Evolutionary conservation across 2,113 vertebrate species (phyloP).

Genomic region (Salvator merianae): DNA sequence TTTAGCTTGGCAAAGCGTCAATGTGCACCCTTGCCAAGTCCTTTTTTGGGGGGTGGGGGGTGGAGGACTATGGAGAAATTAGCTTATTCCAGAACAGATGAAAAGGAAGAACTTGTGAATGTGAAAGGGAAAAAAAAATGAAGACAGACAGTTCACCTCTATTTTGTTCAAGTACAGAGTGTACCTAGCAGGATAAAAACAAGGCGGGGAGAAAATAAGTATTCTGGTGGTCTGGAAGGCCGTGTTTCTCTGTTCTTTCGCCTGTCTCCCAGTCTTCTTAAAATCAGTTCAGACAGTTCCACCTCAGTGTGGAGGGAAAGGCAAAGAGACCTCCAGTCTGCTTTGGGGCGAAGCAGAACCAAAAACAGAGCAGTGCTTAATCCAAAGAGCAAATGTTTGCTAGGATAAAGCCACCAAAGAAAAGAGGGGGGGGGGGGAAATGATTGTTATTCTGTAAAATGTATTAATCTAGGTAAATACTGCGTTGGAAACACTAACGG

Average conservation of each 20-base stretch:
- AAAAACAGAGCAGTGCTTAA: conserved; percentile 63
- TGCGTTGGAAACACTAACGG: conserved; percentile 53
- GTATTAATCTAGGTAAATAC: conserved; percentile 71
- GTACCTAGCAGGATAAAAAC: neutral
- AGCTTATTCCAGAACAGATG: neutral
- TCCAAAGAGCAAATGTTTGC: conserved; percentile 67
- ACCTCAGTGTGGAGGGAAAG: conserved; percentile 46
- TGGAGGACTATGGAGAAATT: too few relatives aligned
- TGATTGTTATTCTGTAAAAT: conserved; percentile 67
- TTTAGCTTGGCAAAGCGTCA: neutral
- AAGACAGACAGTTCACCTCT: conserved; percentile 1
- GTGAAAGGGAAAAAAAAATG: neutral
- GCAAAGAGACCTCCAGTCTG: conserved; percentile 24
- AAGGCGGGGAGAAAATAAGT: neutral
- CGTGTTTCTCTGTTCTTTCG: neutral
- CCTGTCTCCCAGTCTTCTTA: neutral
- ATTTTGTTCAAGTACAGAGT: neutral
- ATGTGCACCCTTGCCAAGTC: neutral
- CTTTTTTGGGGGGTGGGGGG: neutral
- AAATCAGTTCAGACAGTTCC: conserved; percentile 53
- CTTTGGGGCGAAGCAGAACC: conserved; percentile 23
- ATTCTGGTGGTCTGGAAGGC: neutral
- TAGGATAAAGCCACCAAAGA: conserved; percentile 53
- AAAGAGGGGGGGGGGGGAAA: neutral
- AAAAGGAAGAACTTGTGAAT: neutral